These are phyloP conservation scores for Gonocerus acuteangulatus DNA, from an alignment of 2,888 invertebrate species.

Conservation along the genomic window DNA sequence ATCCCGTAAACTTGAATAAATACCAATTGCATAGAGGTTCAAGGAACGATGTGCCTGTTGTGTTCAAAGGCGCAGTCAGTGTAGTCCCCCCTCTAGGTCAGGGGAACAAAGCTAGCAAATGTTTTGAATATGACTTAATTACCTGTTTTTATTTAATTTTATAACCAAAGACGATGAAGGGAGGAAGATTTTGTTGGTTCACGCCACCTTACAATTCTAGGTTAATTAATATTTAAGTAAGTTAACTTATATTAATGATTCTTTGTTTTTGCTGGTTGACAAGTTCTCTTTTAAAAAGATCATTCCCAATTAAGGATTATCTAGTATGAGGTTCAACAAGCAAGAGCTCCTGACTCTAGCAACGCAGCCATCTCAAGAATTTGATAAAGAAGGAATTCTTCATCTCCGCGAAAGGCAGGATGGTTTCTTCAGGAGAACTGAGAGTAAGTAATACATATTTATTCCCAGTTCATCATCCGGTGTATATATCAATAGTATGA, in stretches of 20 bases:
- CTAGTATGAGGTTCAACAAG: slow-evolving; percentile 78
- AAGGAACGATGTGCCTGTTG: background rate
- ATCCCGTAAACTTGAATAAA: background rate
- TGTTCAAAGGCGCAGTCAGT: slow-evolving; percentile 15
- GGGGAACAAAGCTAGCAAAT: background rate
- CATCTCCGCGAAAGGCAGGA: slow-evolving; percentile 82
- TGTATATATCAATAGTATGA: background rate
- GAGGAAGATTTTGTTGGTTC: background rate
- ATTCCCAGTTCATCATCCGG: background rate
- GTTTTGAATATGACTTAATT: background rate
- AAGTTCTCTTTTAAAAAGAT: no score
- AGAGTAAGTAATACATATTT: slow-evolving; percentile 58
- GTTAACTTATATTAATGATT: no score
- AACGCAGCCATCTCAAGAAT: slow-evolving; percentile 76
- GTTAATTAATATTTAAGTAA: background rate
- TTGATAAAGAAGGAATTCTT: slow-evolving; percentile 85
- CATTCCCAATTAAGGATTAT: background rate
- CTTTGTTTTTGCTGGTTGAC: no score
- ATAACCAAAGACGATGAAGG: background rate
- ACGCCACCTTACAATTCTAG: background rate
- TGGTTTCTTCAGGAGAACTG: slow-evolving; percentile 81
- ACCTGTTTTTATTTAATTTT: background rate
- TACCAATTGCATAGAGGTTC: slow-evolving; percentile 3
- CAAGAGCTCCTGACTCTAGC: slow-evolving; percentile 79
- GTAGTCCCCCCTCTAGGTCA: slow-evolving; percentile 11